Percentiles rank a stretch among this genome's conserved stretches.
phyloP scores from a whole-genome alignment of 2,113 vertebrate genomes.

The Tenebrosternarchus preto region DNA sequence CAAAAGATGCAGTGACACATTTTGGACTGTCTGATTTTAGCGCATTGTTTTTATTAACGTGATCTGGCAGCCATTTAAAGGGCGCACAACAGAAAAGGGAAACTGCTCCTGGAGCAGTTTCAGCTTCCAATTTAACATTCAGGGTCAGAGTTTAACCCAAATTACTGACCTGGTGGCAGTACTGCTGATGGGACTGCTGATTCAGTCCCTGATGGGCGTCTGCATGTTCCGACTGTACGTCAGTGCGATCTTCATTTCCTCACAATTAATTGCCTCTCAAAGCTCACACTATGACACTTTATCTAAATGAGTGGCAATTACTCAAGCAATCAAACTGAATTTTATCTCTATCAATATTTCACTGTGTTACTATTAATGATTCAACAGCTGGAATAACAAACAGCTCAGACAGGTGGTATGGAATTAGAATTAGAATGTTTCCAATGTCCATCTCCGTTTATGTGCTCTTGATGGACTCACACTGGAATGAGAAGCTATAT shows the following conservation, averaged over 20 bases:
- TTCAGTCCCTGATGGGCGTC: slow-evolving; percentile 39
- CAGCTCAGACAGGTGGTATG: slow-evolving; percentile 57
- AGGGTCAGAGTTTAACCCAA: slow-evolving; percentile 1
- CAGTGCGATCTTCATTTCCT: slow-evolving; percentile 45
- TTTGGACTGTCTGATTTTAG: no score
- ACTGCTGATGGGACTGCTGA: not conserved
- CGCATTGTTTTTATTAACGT: not conserved
- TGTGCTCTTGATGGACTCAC: slow-evolving; percentile 10
- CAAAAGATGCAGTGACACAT: no score
- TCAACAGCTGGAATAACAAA: slow-evolving; percentile 58
- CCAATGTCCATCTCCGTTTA: slow-evolving; percentile 32
- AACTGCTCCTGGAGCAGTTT: not conserved
- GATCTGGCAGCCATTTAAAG: not conserved
- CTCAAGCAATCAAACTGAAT: slow-evolving; percentile 62
- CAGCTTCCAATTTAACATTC: not conserved
- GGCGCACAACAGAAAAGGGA: not conserved
- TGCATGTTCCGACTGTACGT: slow-evolving; percentile 15
- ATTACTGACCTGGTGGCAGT: slow-evolving; percentile 32
- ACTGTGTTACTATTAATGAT: slow-evolving; percentile 41
- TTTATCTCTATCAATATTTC: slow-evolving; percentile 62
- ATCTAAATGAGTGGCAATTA: slow-evolving; percentile 70
- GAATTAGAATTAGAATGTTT: slow-evolving; percentile 65
- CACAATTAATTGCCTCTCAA: slow-evolving; percentile 48
- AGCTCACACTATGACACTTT: slow-evolving; percentile 55
- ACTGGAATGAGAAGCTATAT: not conserved